Base-by-base conservation (phyloP, 1,140 invertebrate genomes). In the Platyscapa corneri region DNA sequence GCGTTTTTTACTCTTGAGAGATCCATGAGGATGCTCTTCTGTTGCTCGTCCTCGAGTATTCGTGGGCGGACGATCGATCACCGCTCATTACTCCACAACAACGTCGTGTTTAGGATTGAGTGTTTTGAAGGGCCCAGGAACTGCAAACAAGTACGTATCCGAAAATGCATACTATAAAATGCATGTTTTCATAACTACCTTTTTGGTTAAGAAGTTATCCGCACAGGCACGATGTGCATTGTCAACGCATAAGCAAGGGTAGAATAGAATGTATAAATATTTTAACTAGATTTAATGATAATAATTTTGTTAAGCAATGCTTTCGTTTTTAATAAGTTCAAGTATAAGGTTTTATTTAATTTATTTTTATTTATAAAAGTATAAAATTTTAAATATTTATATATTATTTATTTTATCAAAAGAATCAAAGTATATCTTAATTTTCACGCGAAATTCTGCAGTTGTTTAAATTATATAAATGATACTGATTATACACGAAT, bases 1-100 rank as follows among this genome's bases (percentile, higher is more conserved):
- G 64, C 14, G 10, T 72, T 82, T 82, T 72, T 72, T 34, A 30
- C 32, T 70, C 79, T 82, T 20, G 72, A 37, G 82, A 74, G 23
- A n/a, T 67, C 37, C 74, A 49, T 39, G 53, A 83, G 82, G 82
- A 83, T 83, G 82, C 74, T 77, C 34, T n/a, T 49, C 74, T 39
- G 56, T 37, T 83, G 74, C 46, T 77, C 82, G 42, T 76, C 74
- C 72, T 75, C 74, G 34, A 83, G 39, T 75, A 49, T 65, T 65
- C 23, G 82, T 49, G 74, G 82, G 56, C 82, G 39, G 56, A 76
- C 70, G 82, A 75, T 32, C 37, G 82, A 56, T 78, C 23, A 78
- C 30, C 39, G 76, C 34, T 56, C 23, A 30, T n/a, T 27, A 67
- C 46, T 77, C n/a, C n/a, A 34, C 42, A 32, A 49, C 75, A 23